These are phyloP conservation scores for Setophaga coronata DNA, from an alignment of 2,113 vertebrate species.

Conservation along the genomic window DNA sequence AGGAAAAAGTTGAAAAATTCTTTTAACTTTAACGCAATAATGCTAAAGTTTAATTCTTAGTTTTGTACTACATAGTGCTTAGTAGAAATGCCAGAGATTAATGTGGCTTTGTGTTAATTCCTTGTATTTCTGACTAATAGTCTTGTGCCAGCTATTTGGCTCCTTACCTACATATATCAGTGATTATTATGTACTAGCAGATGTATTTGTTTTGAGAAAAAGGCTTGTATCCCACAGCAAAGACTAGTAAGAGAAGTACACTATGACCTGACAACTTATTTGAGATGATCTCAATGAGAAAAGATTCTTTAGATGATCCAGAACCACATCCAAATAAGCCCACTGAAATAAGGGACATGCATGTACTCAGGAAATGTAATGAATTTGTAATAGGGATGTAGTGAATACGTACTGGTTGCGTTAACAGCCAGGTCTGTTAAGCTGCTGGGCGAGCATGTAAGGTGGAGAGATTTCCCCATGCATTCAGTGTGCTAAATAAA, in stretches of 20 bases:
- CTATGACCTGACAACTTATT: neutral
- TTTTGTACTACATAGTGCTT: neutral
- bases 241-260: neutral
- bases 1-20: neutral
- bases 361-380: neutral
- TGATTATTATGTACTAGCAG: neutral
- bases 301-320: neutral
- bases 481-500: rapidly evolving
- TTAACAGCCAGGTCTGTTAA: neutral
- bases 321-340: neutral
- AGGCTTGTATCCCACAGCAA: neutral
- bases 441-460: neutral
- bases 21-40: neutral
- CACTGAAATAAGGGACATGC: neutral
- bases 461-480: neutral
- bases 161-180: neutral
- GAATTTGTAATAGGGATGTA: neutral
- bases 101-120: neutral
- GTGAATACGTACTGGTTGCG: neutral
- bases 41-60: neutral
- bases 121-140: neutral
- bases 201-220: neutral
- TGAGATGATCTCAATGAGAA: neutral
- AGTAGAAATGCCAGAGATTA: neutral
- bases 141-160: neutral